phyloP scores from a whole-genome alignment of 1,140 invertebrate species.

The Aricia agestis region DNA sequence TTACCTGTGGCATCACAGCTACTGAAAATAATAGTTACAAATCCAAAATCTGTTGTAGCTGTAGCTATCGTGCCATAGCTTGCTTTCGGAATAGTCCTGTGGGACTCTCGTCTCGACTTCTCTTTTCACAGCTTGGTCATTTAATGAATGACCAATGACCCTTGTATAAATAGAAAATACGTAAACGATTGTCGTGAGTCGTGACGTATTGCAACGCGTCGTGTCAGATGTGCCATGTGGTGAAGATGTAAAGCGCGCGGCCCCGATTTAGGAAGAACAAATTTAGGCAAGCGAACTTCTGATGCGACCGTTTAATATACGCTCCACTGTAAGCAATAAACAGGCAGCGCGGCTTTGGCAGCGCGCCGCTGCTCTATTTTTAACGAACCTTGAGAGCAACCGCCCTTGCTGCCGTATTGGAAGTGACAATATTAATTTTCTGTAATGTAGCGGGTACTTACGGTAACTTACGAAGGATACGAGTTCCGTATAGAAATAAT shows the following conservation, averaged over 20 bases:
- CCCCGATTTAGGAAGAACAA: constrained; percentile 49
- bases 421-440: constrained; percentile 45
- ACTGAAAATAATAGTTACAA: no score
- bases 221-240: constrained; percentile 26
- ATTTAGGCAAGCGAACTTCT: constrained; percentile 33
- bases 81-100: no score
- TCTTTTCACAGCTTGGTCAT: no score
- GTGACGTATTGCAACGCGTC: constrained; percentile 23
- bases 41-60: no score
- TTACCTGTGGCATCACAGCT: no score
- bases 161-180: no score
- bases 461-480: not conserved
- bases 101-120: no score
- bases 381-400: constrained; percentile 71
- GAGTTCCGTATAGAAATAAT: not conserved
- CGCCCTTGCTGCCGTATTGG: constrained; percentile 64
- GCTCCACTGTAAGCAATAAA: constrained; percentile 62
- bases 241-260: constrained; percentile 30
- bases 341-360: constrained; percentile 65
- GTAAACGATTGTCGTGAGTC: not conserved
- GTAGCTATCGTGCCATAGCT: no score
- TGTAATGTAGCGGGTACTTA: constrained; percentile 15
- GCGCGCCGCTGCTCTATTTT: constrained; percentile 66
- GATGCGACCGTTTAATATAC: constrained; percentile 42
- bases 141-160: no score